phyloP scores from a whole-genome alignment of 2,113 vertebrate species.

The Haplochromis vanheusdeni region DNA sequence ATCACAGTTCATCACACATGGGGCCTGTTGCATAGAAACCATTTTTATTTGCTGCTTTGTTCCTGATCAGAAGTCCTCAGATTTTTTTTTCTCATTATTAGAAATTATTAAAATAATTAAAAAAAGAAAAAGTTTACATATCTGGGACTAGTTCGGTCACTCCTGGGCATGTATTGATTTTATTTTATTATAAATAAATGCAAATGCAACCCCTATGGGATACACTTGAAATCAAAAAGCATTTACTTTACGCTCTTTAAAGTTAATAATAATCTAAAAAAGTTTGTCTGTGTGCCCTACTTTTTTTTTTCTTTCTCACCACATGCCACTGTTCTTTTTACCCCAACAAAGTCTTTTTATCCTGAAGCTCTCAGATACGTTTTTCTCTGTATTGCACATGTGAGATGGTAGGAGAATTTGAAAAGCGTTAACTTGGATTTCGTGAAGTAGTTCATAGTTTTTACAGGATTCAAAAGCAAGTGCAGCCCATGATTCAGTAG shows the following conservation, averaged over 20 bases:
- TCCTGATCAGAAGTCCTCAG: background rate
- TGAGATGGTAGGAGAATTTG: background rate
- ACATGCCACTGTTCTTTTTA: background rate
- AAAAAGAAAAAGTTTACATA: background rate
- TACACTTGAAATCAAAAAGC: background rate
- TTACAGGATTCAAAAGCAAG: background rate
- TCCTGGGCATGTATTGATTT: background rate
- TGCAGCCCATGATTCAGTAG: background rate
- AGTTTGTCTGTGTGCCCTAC: background rate
- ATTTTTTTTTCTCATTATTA: background rate
- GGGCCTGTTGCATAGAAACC: background rate
- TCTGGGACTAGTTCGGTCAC: background rate
- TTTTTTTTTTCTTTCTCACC: background rate
- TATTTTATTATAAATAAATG: background rate
- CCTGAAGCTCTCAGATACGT: background rate
- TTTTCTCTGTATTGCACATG: background rate
- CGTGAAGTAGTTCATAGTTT: background rate
- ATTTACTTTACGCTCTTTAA: background rate
- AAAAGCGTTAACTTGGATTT: background rate
- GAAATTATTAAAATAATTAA: background rate
- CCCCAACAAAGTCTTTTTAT: background rate
- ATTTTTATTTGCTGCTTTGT: background rate
- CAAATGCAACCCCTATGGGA: background rate
- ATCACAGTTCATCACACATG: background rate
- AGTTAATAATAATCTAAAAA: background rate